Evolutionary conservation across 2,113 vertebrate species (phyloP), one percentile per base, ranked within the genome.

Genomic region (Puntigrus tetrazona): DNA sequence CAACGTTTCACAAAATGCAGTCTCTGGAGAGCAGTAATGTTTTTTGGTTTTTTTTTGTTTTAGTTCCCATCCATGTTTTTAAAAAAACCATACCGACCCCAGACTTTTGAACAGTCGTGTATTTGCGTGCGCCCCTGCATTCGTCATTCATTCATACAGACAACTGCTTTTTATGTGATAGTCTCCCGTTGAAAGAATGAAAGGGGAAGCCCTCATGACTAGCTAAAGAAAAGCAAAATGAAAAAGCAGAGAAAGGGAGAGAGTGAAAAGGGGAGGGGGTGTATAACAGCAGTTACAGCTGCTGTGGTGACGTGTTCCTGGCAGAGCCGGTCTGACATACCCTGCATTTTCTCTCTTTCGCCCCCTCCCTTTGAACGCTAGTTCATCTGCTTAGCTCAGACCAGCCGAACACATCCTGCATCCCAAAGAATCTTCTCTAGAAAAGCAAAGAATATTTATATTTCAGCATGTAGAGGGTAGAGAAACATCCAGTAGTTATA

Each of bases 321-420:
- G 79, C 63, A 34, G 79, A 50, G 55, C n/a, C 13, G 29, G 29
- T 73, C 65, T 79, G 43, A 86, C 78, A 55, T 83, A 59, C 65
- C 78, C 82, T 81, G 63, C 61, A 59, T 78, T 36, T 78, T 29
- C 36, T 47, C 27, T 29, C 50, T 11, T 34, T 27, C 57, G 22
- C 45, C 65, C 69, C 41, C 27, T 29, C 25, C 43, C 7, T 1
- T 36, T 31, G 36, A 61, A 41, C 3, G 1, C 29, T 67, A 69
- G 55, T n/a, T 78, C 55, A 50, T 70, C 85, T 78, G 80, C 22
- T 72, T 65, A 41, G 81, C 55, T 83, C 11, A 41, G 63, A 61
- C n/a, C 34, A 27, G 4, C 34, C 65, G 38, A n/a, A 69, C 34
- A 11, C 41, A 69, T 72, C 72, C 43, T 83, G 22, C 57, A 79